phyloP scores from a whole-genome alignment of 2,888 invertebrate genomes.

The Disparrhopalites patrizii region DNA sequence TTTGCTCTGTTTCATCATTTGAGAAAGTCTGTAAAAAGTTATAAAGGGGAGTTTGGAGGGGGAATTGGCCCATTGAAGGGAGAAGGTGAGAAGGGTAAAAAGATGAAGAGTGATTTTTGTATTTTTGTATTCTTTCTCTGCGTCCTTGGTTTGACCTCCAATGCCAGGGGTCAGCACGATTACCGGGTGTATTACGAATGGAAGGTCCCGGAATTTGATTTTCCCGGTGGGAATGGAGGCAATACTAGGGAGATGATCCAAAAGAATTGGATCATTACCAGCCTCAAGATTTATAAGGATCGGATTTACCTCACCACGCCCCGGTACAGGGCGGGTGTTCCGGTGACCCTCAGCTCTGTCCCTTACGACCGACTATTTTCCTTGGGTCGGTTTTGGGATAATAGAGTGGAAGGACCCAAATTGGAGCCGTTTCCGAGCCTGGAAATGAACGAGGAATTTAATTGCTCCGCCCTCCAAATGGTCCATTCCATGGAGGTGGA shows the following conservation, averaged over 20 bases:
- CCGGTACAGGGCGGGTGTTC: slow-evolving; percentile 23
- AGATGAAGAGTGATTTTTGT: too few species aligned
- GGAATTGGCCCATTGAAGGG: too few species aligned
- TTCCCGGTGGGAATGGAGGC: too few species aligned
- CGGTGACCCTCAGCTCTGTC: slow-evolving; percentile 17
- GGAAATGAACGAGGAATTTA: slow-evolving; percentile 60
- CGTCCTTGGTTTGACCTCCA: too few species aligned
- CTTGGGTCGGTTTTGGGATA: too few species aligned
- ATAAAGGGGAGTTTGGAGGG: too few species aligned
- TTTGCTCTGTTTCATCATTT: too few species aligned
- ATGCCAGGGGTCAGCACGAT: too few species aligned
- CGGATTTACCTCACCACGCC: slow-evolving; percentile 27
- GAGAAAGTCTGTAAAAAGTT: too few species aligned
- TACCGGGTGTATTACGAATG: slow-evolving; percentile 11
- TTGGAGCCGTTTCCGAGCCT: slow-evolving; percentile 67
- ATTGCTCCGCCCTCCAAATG: slow-evolving; percentile 66
- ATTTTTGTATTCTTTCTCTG: too few species aligned
- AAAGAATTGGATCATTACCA: slow-evolving; percentile 9
- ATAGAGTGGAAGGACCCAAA: slow-evolving; percentile 49
- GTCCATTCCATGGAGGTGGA: slow-evolving; percentile 72
- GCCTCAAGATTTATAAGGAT: slow-evolving; percentile 11
- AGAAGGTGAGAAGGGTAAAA: too few species aligned
- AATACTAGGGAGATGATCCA: not conserved
- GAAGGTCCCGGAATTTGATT: not conserved
- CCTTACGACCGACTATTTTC: slow-evolving; percentile 19